Base-by-base conservation (phyloP, 2,888 invertebrate genomes). In the Phalera bucephala region DNA sequence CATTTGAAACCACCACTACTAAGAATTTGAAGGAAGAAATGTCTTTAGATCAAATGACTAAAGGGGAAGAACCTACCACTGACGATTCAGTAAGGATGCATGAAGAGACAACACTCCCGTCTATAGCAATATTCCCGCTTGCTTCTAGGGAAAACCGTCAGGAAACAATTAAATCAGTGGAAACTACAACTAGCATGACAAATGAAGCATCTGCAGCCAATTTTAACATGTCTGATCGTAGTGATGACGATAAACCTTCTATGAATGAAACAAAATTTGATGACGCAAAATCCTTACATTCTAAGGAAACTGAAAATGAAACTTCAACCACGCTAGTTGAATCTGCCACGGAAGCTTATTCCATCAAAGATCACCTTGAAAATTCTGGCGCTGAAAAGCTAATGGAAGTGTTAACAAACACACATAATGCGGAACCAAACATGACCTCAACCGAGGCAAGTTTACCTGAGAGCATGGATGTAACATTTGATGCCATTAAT, bases 401-500 rank as follows among this genome's bases (percentile, higher is more conserved):
- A 34, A 64, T 76, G 38, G 53, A 70, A 30, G 61, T 65, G 22
- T 52, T 77, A 9, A 66, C 59, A 28, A 64, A 55, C 9, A 67
- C 63, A 41, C 52, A 61, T 29, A 31, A 52, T 33, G 13, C 31
- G 13, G 37, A 52, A 31, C 36, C 33, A 30, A 56, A 40, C 17
- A 57, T 55, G 52, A 51, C 37, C 0, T 49, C 60, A n/a, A 63
- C 61, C 17, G 62, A 63, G 42, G 62, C 28, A 34, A 40, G 39
- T 6, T 25, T 31, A 38, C 38, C 55, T 21, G 78, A 80, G 45
- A 56, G 48, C 19, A 48, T 53, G 28, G 80, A 85, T 17, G 72
- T 84, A 14, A 83, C 84, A 25, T 85, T 87, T 49, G 82, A 85
- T 51, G 57, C 64, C 14, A 80, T 85, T 11, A 83, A 69, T 37